phyloP scores from a whole-genome alignment of 2,797 vertebrate species.

The Acomys russatus region DNA sequence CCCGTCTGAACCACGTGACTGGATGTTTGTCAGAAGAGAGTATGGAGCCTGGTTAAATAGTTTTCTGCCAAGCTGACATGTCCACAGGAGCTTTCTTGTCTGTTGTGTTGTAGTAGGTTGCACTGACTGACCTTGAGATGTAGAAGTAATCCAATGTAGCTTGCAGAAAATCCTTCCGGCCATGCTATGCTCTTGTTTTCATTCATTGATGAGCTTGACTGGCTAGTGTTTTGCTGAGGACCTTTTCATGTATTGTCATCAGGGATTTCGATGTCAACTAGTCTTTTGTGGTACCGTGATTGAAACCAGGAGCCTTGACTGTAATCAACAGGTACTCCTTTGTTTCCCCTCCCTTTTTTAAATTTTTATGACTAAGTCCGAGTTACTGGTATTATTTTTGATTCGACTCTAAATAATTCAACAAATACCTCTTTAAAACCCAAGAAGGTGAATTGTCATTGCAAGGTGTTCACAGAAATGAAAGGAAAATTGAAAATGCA shows the following conservation, averaged over 20 bases:
- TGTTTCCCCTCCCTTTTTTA: not conserved
- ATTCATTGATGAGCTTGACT: not conserved
- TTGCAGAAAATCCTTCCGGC: not conserved
- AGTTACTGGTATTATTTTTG: constrained; percentile 40
- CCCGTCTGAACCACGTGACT: not conserved
- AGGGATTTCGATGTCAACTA: not conserved
- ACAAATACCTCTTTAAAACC: constrained; percentile 15
- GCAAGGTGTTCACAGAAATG: constrained; percentile 10
- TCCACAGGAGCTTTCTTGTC: constrained; percentile 11
- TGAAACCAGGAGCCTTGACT: not conserved
- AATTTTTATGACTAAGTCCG: constrained; percentile 42
- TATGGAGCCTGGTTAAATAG: not conserved
- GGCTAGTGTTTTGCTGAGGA: constrained; percentile 41
- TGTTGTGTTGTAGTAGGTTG: not conserved
- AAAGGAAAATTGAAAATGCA: constrained; percentile 19
- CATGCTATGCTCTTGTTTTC: not conserved
- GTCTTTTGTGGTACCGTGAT: not conserved
- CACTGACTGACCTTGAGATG: not conserved
- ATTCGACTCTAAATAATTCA: constrained; percentile 59
- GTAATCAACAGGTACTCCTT: not conserved
- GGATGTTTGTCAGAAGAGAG: not conserved
- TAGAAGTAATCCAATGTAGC: not conserved
- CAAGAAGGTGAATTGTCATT: not conserved
- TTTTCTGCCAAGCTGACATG: not conserved
- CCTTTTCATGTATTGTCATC: constrained; percentile 26